Percentiles rank a stretch among this genome's conserved stretches.
phyloP scores from a whole-genome alignment of 1,140 invertebrate species.

The Ylistrum balloti region DNA sequence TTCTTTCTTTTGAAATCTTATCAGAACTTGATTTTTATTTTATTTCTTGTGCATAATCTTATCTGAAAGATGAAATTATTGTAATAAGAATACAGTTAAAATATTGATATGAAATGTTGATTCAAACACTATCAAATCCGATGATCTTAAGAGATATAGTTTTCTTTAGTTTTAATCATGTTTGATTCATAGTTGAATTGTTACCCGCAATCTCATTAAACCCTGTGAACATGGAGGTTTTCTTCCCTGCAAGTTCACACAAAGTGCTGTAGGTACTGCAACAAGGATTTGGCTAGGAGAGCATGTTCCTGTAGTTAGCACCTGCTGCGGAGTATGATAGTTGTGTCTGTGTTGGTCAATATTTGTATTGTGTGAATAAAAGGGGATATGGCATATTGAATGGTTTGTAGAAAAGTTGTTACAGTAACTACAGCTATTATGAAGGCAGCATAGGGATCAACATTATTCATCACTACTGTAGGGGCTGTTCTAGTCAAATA shows the following conservation, averaged over 20 bases:
- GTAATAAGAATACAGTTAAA: background rate
- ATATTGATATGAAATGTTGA: background rate
- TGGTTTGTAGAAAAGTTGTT: background rate
- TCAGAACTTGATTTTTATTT: background rate
- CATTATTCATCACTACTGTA: slow-evolving; percentile 6
- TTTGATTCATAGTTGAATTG: background rate
- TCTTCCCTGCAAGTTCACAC: background rate
- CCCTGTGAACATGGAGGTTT: background rate
- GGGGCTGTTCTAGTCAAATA: too few species aligned
- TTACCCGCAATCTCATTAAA: background rate
- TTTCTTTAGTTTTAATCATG: background rate
- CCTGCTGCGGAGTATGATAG: background rate
- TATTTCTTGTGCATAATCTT: background rate
- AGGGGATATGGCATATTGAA: too few species aligned
- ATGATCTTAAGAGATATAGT: background rate
- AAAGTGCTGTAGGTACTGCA: background rate
- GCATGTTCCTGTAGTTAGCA: background rate
- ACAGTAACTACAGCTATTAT: background rate
- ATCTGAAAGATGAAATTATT: background rate
- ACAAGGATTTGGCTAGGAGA: background rate
- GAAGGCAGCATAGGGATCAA: slow-evolving; percentile 25
- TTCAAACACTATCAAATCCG: background rate
- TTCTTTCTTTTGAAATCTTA: too few species aligned
- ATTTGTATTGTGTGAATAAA: too few species aligned
- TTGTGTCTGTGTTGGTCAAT: too few species aligned